Evolutionary conservation across 2,113 vertebrate species (phyloP).

Genomic region (Numenius arquata): DNA sequence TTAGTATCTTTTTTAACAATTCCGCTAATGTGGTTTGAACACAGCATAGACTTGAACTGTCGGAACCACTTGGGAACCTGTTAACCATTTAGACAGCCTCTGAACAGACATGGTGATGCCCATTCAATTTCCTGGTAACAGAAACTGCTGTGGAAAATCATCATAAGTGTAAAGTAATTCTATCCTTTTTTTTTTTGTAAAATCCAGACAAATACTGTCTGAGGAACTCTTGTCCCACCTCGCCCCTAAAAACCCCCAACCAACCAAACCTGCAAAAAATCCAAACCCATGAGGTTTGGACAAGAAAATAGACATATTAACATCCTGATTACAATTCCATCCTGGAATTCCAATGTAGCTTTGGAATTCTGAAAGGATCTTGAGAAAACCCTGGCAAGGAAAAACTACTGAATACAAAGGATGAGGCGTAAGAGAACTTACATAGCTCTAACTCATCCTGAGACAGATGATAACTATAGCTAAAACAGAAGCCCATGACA

Average conservation of each 20-base stretch:
- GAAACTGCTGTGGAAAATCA: not conserved
- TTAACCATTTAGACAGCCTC: not conserved
- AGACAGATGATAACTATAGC: not conserved
- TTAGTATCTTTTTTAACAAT: not conserved
- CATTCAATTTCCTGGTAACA: not conserved
- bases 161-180: not conserved
- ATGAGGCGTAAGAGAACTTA: not conserved
- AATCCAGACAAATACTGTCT: not conserved
- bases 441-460: not conserved
- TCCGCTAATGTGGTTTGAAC: not conserved
- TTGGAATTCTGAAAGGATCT: not conserved
- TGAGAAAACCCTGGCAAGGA: not conserved
- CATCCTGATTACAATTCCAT: not conserved
- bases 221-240: not conserved
- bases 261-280: not conserved
- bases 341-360: not conserved
- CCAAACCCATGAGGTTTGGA: not conserved
- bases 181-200: not conserved
- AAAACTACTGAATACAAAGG: not conserved
- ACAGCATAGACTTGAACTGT: not conserved
- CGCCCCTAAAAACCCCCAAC: rapidly evolving
- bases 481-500: not conserved
- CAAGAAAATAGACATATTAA: not conserved
- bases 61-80: not conserved
- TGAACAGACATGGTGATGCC: not conserved